Evolutionary conservation across 92 coral and sea anemone species (phyloP), one percentile per base, ranked within the genome.

Genomic region (Diadumene lineata): DNA sequence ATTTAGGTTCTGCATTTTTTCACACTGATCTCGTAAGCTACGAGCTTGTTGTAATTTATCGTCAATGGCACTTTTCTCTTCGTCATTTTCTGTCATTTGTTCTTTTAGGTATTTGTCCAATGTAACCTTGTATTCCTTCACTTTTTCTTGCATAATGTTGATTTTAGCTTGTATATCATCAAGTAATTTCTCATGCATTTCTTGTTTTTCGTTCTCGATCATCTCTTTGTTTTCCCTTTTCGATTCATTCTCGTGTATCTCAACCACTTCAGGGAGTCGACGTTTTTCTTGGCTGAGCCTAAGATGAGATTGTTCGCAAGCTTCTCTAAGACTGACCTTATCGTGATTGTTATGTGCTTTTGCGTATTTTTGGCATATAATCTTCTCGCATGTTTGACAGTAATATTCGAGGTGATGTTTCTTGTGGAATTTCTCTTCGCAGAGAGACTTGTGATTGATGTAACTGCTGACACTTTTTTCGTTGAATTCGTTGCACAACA

Each of bases 361-460:
- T 23, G 61, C 23, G 17, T 62, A 69, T 50, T 50, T 69, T 27
- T 23, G 61, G 44, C 74, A 69, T 25, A 69, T 31, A 18, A 43
- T 23, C 19, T 44, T 48, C n/a, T 26, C 4, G 31, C 78, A 60
- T 2, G 78, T 56, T 31, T 56, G 18, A 28, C 78, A 56, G 33
- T 31, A 69, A 32, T 25, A 69, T 50, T 69, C 43, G 4, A 69
- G 43, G 19, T 31, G 50, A 7, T 26, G 24, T 27, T 50, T 69
- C 74, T 48, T 44, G 62, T 69, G 74, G 43, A 46, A 66, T 43
- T 66, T 44, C 56, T 66, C 62, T 17, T 69, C 18, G 26, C 74
- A 69, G 17, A 25, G 25, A 43, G 28, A 15, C 25, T 69, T 56
- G 43, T 69, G 27, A 7, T 48, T 27, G 61, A 69, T 50, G n/a